Conservation (phyloP, 2,113 vertebrate genomes). For the Oncorhynchus mykiss region DNA sequence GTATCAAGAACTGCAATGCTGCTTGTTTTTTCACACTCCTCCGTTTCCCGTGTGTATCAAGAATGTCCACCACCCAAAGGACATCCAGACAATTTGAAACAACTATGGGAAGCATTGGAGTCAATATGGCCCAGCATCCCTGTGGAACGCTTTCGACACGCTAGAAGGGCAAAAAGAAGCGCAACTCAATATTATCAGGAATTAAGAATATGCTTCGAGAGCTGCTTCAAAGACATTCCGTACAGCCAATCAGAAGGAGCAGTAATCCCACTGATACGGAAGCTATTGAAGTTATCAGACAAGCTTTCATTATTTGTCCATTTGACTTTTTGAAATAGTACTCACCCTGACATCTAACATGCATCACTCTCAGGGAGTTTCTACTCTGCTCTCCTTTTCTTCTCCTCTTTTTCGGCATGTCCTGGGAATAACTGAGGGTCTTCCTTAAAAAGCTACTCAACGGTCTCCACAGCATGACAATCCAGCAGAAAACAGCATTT, state of each 20-base stretch:
- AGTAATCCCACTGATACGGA: constrained; percentile 40
- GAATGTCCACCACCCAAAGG: too few relatives aligned
- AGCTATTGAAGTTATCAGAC: constrained; percentile 38
- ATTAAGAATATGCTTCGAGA: constrained; percentile 32
- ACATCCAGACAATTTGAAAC: too few relatives aligned
- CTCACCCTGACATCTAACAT: constrained; percentile 42
- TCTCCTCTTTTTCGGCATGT: constrained; percentile 9
- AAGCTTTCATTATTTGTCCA: constrained; percentile 49
- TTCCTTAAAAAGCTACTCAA: background rate
- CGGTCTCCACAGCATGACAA: background rate
- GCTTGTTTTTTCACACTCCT: too few relatives aligned
- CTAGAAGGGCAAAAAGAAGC: too few relatives aligned
- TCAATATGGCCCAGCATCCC: too few relatives aligned
- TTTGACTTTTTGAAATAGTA: constrained; percentile 45
- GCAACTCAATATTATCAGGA: background rate
- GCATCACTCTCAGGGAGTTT: constrained; percentile 6
- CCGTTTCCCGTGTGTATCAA: too few relatives aligned
- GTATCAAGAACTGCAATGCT: too few relatives aligned
- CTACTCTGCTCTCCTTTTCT: constrained; percentile 23
- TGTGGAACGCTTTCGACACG: too few relatives aligned
- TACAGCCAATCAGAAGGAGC: constrained; percentile 36
- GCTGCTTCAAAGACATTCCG: constrained; percentile 39
- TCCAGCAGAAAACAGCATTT: constrained; percentile 5
- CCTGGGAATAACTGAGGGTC: background rate
- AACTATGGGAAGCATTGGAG: too few relatives aligned